Evolutionary conservation across 2,113 vertebrate species (phyloP), one percentile per base, ranked within the genome.

Genomic region (Bucco capensis): DNA sequence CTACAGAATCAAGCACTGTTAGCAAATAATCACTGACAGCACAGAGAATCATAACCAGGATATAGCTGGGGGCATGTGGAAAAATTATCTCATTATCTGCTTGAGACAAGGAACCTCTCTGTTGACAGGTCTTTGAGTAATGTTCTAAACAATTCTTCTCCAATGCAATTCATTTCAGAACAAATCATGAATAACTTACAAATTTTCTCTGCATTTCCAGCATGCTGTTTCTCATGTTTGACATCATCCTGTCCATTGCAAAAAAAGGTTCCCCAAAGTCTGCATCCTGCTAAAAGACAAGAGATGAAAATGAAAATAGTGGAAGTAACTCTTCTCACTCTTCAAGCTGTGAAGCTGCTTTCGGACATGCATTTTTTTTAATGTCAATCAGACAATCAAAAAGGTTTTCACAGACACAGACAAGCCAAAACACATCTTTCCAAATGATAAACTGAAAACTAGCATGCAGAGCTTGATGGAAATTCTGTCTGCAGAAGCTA

Each of bases 201-300:
- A 98, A 96, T 94, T 98, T 98, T 79, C 96, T 97, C 49, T 98
- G 98, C 97, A 98, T 97, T 25, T 98, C 98, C 35, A 97, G 93
- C 98, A 99, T 98, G 61, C 90, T 97, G 96, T 96, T 98, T 88
- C 97, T 97, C 98, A 99, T 97, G 84, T 98, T 98, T 87, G 95
- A 71, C 98, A 99, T 98, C 98, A 98, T 97, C 96, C 89, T 98
- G 95, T 98, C 98, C 94, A 99, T 96, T 91, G 98, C 95, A 89
- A 96, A 93, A 73, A 99, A 98, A 62, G 98, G 98, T 42, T 98
- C 98, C 64, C 89, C 96, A 58, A 97, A 94, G 95, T 97, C 97
- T 86, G 92, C 60, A 95, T 95, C 97, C 98, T 98, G 95, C 13
- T 64, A 49, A 76, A 87, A 92, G 80, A 94, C 27, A 71, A 85